Evolutionary conservation across 1,140 invertebrate species (phyloP), one percentile per base, ranked within the genome.

Genomic region (Chymomyza costata): DNA sequence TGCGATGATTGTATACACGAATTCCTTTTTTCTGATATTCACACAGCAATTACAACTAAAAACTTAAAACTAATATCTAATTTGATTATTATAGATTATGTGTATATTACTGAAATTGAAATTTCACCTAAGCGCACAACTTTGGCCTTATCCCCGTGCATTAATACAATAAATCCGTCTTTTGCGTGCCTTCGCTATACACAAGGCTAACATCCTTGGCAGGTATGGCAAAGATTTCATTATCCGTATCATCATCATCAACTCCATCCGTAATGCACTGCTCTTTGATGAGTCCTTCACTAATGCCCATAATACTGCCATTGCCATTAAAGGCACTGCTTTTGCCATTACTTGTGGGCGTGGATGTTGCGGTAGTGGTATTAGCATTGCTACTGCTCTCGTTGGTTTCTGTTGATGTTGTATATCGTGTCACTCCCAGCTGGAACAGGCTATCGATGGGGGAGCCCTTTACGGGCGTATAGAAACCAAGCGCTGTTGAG

Each of bases 101-200:
- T 44, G 31, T 48, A 18, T 52, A 45, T 37, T 55, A 63, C 61
- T 53, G 61, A 64, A 56, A 39, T 47, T 37, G 32, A 49, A 63
- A 55, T 57, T 61, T 64, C 51, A 64, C 59, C 59, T 64, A 64
- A 64, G 60, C 60, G 51, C 60, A 56, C 44, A 49, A 39, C 54
- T 64, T 64, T 63, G 38, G 2, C 16, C 8, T 19, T 21, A 2
- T 34, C 17, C 6, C n/a, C n/a, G n/a, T n/a, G n/a, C 15, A 58
- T 87, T 78, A 89, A 64, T 89, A 92, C 37, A 92, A 86, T 66
- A 92, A 86, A 84, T 92, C 91, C 2, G 89, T 88, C 19, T 90
- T 89, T 37, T 89, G 73, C 17, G 84, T 65, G 19, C 84, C 89
- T 63, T 91, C 90, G 45, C 90, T 89, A 87, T 90, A 92, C 1